Evolutionary conservation across 2,113 vertebrate genomes (phyloP), one percentile per base, ranked within the genome.

Genomic region (Crotalus tigris): DNA sequence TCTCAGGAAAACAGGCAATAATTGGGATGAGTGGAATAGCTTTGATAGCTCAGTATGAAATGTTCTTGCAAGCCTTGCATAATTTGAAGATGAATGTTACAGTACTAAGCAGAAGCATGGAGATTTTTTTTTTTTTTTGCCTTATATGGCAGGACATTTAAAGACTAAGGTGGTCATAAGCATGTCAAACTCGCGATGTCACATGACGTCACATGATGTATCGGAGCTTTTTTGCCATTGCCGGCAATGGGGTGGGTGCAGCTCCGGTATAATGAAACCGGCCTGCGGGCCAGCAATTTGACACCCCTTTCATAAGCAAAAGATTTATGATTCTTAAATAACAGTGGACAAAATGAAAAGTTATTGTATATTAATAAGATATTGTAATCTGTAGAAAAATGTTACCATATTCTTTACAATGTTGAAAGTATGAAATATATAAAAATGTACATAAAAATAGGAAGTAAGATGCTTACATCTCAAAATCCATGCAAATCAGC

Each of bases 51-150:
- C 21, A 81, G 15, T 89, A 46, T 85, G 51, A 89, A 89, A 85
- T 87, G 86, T 92, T 61, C 51, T 85, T 87, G 49, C 44, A 92
- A 69, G 39, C 53, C 2, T 88, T 58, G 33, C 57, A 89, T 89
- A 89, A 89, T 89, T 85, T 58, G 53, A 92, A 54, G 26, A 92
- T 89, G 54, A 89, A 89, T 89, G 87, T 89, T 55, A 9, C 13
- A 92, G 87, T 5, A 10, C 51, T 58, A 10, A 81, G 39, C 13
- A 57, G 53, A 44, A 85, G 33, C 39, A 92, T 81, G 57, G 46
- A 89, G n/a, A 92, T 58, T 58, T 49, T 17, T 92, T 58, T 29
- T 58, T 92, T 57, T 29, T 29, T 89, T n/a, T 59, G 51, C 24
- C 26, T n/a, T 13, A 92, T 57, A 51, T 58, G 24, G 92, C 51